Base-by-base conservation (phyloP, 2,797 vertebrate genomes). In the Cryptoprocta ferox region DNA sequence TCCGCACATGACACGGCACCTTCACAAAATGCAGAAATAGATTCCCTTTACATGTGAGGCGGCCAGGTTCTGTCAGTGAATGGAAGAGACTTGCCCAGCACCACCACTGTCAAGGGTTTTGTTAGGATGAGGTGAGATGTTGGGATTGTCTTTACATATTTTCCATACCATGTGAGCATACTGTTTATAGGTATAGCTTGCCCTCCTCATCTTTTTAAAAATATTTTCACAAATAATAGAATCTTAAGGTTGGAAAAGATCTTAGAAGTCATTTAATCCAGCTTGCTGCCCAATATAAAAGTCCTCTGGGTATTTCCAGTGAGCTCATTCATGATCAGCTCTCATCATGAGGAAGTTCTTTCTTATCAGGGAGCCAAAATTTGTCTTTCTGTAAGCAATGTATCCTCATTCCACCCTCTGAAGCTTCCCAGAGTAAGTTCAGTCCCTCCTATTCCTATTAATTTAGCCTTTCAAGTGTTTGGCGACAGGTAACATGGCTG, bases 221-320 rank as follows among this genome's bases (percentile, higher is more conserved):
- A 91, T 35, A 32, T 45, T 75, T 76, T 93, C 42, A 96, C 24
- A 89, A 87, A 87, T 59, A 53, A 68, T 35, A 65, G 76, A 83
- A 24, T 86, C 61, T 63, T 45, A 45, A 35, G 90, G 35, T 71
- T 95, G 30, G 81, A 78, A 87, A 32, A 35, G 85, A 32, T 53
- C 42, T 91, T 70, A 89, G 39, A 59, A 48, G 53, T 39, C 48
- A 68, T 73, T 93, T 73, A 79, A 66, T 91, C 80, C 61, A 95
- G 61, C n/a, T 61, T 66, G 19, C 73, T 80, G 21, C 79, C 65
- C 14, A 2, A 0, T 70, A 2, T 39, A 71, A 94, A 94, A 59
- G 35, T 48, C 39, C n/a, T 91, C 81, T 95, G 59, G 50, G 19
- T 81, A 12, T 81, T 95, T 78, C 78, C 93, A 84, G 24, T 35